Conservation (phyloP, 2,113 vertebrate species). For the Dasyornis broadbenti region DNA sequence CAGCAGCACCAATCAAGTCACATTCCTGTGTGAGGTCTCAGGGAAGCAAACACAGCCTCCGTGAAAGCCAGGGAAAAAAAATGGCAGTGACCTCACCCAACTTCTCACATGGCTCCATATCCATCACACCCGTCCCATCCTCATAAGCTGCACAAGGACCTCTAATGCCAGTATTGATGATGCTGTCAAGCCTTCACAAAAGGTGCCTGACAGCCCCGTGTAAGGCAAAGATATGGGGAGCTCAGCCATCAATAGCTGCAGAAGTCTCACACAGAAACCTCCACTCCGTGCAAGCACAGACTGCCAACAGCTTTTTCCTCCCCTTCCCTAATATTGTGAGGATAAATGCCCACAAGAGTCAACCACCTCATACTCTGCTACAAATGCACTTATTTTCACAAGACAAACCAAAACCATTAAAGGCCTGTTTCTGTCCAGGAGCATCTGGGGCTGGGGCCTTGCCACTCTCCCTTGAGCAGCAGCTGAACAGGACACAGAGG, state of each 20-base stretch:
- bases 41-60: background rate
- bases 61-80: background rate
- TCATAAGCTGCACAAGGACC: background rate
- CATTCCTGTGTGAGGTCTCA: background rate
- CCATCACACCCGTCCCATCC: background rate
- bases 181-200: constrained; percentile 22
- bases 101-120: background rate
- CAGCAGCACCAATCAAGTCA: background rate
- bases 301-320: background rate
- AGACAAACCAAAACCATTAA: background rate
- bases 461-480: background rate
- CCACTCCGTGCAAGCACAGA: background rate
- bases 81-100: background rate
- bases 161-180: constrained; percentile 27
- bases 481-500: background rate
- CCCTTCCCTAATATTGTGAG: background rate
- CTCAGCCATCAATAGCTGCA: background rate
- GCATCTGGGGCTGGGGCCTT: background rate
- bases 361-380: background rate
- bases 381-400: background rate
- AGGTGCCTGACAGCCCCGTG: background rate
- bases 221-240: background rate
- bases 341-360: background rate
- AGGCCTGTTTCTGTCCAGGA: background rate
- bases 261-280: background rate